Evolutionary conservation across 2,888 invertebrate species (phyloP).

Genomic region (Synanthedon andrenaeformis): DNA sequence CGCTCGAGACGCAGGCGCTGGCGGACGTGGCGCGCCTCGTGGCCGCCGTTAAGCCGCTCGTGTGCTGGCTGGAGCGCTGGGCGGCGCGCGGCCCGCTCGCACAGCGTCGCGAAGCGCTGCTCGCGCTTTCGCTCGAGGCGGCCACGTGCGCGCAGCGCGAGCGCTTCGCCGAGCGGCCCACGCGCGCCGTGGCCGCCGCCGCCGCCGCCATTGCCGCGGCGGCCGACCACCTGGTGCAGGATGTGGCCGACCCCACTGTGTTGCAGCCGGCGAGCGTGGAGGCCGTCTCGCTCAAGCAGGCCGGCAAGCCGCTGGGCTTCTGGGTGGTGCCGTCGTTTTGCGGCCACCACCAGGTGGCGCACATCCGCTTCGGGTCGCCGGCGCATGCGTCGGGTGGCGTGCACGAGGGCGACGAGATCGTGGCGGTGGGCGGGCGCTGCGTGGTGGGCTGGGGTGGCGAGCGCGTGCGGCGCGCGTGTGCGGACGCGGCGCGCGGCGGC

Average conservation of each 20-base stretch:
- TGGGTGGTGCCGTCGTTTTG: constrained; percentile 88
- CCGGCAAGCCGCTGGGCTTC: constrained; percentile 90
- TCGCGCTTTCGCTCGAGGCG: constrained; percentile 85
- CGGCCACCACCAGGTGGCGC: constrained; percentile 81
- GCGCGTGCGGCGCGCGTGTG: constrained; percentile 22
- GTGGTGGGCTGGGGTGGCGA: constrained; percentile 47
- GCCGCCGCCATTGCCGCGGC: constrained; percentile 81
- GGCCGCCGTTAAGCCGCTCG: constrained; percentile 86
- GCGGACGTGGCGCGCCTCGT: constrained; percentile 89
- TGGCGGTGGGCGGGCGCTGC: constrained; percentile 37
- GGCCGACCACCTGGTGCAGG: constrained; percentile 88
- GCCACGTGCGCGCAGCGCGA: constrained; percentile 92
- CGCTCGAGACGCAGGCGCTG: constrained; percentile 82
- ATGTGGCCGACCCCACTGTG: constrained; percentile 89
- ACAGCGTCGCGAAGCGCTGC: constrained; percentile 45
- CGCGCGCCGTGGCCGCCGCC: constrained; percentile 78
- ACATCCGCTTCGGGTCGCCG: constrained; percentile 91
- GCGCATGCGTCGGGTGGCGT: constrained; percentile 93
- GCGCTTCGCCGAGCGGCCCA: constrained; percentile 88
- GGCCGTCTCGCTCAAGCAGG: constrained; percentile 87
- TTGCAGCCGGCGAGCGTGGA: constrained; percentile 93
- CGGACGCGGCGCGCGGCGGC: constrained; percentile 15
- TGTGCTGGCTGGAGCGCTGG: constrained; percentile 91
- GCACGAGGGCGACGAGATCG: constrained; percentile 96
- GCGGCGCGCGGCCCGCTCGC: constrained; percentile 7